Evolutionary conservation across 2,888 invertebrate species (phyloP).

Genomic region (Parapristionchus giblindavisi): DNA sequence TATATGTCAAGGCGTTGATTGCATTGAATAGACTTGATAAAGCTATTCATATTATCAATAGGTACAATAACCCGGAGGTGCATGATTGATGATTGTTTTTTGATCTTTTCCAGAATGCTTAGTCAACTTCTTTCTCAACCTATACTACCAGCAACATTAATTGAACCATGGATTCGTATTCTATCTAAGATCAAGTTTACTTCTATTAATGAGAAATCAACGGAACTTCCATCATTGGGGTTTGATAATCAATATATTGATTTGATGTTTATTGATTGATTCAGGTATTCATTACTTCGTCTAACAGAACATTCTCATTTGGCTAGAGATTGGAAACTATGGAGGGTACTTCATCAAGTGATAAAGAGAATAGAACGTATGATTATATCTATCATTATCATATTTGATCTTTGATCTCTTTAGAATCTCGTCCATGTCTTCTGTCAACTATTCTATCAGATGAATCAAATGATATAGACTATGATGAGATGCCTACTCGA

Average conservation of each 20-base stretch:
- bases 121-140: slow-evolving; percentile 8
- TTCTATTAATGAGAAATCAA: neutral
- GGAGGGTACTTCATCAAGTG: slow-evolving; percentile 16
- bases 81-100: neutral
- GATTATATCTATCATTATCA: neutral
- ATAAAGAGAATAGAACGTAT: slow-evolving; percentile 30
- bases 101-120: neutral
- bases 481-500: slow-evolving; percentile 44
- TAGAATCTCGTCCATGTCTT: neutral
- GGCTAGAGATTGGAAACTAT: slow-evolving; percentile 26
- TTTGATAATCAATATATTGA: neutral
- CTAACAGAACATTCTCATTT: slow-evolving; percentile 26
- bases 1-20: slow-evolving; percentile 19
- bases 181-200: neutral
- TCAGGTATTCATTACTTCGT: slow-evolving; percentile 27
- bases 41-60: neutral
- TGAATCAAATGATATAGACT: neutral
- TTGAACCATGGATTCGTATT: slow-evolving; percentile 17
- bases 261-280: neutral
- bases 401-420: neutral
- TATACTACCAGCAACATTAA: neutral
- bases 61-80: neutral
- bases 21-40: neutral
- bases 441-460: neutral
- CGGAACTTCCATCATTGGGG: slow-evolving; percentile 15